phyloP scores from a whole-genome alignment of 2,797 vertebrate species.

The Sebastes hopkinsi region DNA sequence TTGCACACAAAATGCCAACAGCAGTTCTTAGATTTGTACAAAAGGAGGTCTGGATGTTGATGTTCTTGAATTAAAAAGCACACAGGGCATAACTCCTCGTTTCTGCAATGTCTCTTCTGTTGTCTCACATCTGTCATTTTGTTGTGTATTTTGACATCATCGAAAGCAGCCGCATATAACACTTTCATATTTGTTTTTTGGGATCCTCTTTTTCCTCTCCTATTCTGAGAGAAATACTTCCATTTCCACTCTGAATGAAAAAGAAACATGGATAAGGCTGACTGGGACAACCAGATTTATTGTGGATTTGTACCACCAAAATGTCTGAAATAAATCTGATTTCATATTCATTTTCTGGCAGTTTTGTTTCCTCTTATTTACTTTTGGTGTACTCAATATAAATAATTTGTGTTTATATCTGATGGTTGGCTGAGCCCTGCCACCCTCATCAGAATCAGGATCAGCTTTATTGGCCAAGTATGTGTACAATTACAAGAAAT shows the following conservation, averaged over 20 bases:
- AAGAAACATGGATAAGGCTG: constrained; percentile 52
- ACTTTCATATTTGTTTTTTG: constrained; percentile 16
- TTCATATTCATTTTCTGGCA: constrained; percentile 30
- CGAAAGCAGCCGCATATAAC: constrained; percentile 44
- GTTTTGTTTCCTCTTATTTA: constrained; percentile 6
- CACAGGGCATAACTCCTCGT: background rate
- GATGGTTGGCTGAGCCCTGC: background rate
- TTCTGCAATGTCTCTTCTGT: constrained; percentile 7
- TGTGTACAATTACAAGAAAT: background rate
- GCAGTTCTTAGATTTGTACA: background rate
- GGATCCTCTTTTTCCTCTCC: constrained; percentile 38
- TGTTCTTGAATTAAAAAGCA: background rate
- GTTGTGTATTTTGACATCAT: constrained; percentile 33
- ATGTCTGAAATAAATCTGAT: constrained; percentile 78
- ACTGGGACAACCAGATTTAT: constrained; percentile 69
- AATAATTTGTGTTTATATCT: background rate
- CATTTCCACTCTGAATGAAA: constrained; percentile 41
- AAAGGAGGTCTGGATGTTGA: background rate
- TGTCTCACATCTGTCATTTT: constrained; percentile 16
- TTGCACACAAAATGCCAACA: constrained; percentile 27
- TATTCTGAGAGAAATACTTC: constrained; percentile 40
- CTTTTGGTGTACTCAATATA: background rate
- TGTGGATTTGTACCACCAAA: constrained; percentile 62
- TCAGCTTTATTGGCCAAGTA: background rate
- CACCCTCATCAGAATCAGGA: background rate